Evolutionary conservation across 2,888 invertebrate genomes (phyloP).

Genomic region (Polietes domitor): DNA sequence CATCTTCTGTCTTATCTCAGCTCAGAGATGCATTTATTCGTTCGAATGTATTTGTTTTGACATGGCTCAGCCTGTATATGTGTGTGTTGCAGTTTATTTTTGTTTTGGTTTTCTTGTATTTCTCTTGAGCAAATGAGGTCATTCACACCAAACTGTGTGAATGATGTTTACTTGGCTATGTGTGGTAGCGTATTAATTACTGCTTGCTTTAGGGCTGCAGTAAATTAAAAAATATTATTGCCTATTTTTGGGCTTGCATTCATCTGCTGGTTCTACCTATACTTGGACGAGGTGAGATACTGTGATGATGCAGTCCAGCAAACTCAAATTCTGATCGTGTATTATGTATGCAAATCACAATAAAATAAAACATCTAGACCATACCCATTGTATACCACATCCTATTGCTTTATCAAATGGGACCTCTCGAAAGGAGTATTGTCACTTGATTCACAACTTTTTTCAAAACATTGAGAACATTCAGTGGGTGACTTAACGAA

Average conservation of each 20-base stretch:
- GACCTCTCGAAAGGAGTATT: too few species aligned
- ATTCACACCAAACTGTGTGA: conserved; percentile 59
- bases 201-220: conserved; percentile 7
- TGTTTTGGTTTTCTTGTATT: background rate
- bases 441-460: too few species aligned
- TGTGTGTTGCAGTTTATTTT: background rate
- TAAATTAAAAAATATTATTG: conserved; percentile 8
- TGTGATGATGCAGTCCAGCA: too few species aligned
- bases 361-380: too few species aligned
- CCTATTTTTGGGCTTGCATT: background rate
- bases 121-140: conserved; percentile 60
- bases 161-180: background rate
- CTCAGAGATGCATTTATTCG: conserved; percentile 66
- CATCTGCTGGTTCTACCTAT: too few species aligned
- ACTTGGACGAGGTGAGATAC: too few species aligned
- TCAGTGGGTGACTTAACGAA: too few species aligned
- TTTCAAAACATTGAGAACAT: too few species aligned
- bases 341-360: too few species aligned
- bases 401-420: too few species aligned
- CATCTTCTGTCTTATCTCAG: conserved; percentile 65
- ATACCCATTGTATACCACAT: too few species aligned
- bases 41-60: conserved; percentile 63
- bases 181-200: background rate
- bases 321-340: too few species aligned
- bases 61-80: background rate